Conservation (phyloP, 2,113 vertebrate species). For the Macrotis lagotis region DNA sequence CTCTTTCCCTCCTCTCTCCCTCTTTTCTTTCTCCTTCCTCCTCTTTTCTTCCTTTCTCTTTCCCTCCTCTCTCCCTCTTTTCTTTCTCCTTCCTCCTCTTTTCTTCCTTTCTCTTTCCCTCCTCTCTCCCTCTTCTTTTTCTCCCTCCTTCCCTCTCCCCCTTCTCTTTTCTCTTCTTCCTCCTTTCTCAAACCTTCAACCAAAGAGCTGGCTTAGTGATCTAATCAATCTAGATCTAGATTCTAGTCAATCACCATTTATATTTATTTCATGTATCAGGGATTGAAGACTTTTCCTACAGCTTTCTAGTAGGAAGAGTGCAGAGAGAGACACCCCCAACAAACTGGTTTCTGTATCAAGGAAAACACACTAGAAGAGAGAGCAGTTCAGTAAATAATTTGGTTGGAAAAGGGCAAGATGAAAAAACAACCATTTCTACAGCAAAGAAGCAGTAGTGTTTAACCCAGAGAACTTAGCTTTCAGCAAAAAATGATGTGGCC, state of each 20-base stretch:
- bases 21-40: too few species aligned
- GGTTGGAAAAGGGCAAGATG: conserved; percentile 14
- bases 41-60: too few species aligned
- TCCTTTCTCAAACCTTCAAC: background rate
- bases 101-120: too few species aligned
- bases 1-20: background rate
- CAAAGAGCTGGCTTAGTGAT: background rate
- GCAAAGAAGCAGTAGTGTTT: conserved; percentile 19
- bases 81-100: background rate
- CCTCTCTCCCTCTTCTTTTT: background rate
- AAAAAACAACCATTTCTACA: conserved; percentile 46
- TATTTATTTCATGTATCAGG: conserved; percentile 3
- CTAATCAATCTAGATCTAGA: too few species aligned
- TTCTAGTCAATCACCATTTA: too few species aligned
- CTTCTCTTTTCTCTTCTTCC: too few species aligned
- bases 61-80: background rate
- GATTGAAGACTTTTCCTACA: background rate
- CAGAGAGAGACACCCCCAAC: background rate
- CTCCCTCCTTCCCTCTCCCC: background rate
- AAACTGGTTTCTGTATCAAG: background rate
- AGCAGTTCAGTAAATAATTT: conserved; percentile 39
- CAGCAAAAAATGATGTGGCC: background rate
- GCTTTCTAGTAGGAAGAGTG: background rate
- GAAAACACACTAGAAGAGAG: background rate
- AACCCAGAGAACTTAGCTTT: conserved; percentile 24